Conservation (phyloP, 2,888 invertebrate species). For the Invenusta paracnida region DNA sequence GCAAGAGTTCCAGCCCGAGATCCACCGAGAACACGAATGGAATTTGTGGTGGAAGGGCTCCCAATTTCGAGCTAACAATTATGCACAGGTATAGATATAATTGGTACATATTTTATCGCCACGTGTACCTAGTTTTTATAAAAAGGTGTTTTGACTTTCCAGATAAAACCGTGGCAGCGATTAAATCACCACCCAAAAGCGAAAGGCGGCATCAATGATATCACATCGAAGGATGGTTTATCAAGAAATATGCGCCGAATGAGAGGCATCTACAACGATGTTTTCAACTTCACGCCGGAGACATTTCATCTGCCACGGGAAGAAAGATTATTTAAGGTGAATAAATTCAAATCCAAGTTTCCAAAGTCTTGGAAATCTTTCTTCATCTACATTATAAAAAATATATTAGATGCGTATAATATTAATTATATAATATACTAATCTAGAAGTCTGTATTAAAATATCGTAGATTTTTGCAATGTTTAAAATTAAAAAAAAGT, state of each 20-base stretch:
- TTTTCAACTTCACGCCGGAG: constrained; percentile 72
- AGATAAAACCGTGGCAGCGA: constrained; percentile 53
- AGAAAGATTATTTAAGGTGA: constrained; percentile 17
- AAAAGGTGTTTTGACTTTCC: background rate
- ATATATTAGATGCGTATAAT: too few species aligned
- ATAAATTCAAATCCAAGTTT: background rate
- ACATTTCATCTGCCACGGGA: constrained; percentile 25
- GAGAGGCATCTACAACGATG: constrained; percentile 64
- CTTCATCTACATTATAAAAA: too few species aligned
- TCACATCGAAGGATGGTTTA: constrained; percentile 76
- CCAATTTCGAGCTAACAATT: constrained; percentile 66
- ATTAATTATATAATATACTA: too few species aligned
- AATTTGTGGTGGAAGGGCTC: constrained; percentile 79
- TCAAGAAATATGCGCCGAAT: constrained; percentile 72
- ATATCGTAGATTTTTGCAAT: too few species aligned
- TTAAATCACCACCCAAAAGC: constrained; percentile 72
- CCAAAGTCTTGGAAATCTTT: too few species aligned
- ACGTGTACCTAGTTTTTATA: too few species aligned
- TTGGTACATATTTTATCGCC: too few species aligned
- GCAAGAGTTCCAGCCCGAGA: constrained; percentile 70
- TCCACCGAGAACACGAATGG: constrained; percentile 65
- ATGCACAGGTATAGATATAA: constrained; percentile 50
- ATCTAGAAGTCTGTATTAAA: too few species aligned
- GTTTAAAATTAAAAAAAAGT: too few species aligned
- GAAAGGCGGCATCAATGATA: constrained; percentile 69